A percentile compares a stretch with the other conserved stretches of the same genome.
phyloP scores from a whole-genome alignment of 2,797 vertebrate genomes.

The Bufotes viridis region DNA sequence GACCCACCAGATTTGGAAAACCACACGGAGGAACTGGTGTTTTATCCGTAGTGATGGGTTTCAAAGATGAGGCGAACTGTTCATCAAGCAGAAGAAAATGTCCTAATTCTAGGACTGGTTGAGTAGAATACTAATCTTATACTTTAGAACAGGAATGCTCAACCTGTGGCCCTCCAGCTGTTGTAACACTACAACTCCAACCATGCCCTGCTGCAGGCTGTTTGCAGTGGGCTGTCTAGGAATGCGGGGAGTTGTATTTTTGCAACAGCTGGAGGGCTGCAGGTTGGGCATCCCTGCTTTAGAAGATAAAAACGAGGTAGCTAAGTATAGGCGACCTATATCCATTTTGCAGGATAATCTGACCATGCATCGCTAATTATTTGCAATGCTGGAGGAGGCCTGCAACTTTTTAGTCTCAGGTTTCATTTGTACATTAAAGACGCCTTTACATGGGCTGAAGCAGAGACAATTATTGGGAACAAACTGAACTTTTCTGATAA shows the following conservation, averaged over 20 bases:
- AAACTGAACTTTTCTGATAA: no score
- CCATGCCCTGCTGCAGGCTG: no score
- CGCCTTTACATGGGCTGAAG: no score
- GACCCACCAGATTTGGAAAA: neutral
- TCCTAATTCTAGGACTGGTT: neutral
- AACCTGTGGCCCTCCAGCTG: no score
- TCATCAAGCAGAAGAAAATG: neutral
- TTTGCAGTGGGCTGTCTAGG: no score
- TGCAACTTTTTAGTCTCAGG: neutral
- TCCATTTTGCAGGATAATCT: neutral
- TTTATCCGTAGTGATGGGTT: neutral
- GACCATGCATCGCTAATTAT: neutral
- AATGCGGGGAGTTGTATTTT: no score
- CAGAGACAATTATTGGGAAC: no score
- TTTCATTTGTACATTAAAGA: neutral
- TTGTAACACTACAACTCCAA: no score
- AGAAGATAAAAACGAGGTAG: neutral
- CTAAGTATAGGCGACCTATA: conserved; percentile 8
- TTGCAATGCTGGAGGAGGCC: neutral
- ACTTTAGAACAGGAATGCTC: neutral
- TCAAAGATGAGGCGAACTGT: neutral
- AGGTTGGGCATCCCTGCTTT: no score
- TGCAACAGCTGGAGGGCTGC: no score
- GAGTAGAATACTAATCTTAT: neutral
- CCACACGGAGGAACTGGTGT: neutral